A percentile compares a stretch with the other conserved stretches of the same genome.
phyloP scores from a whole-genome alignment of 1,140 invertebrate species.

The Danaus melanippus region DNA sequence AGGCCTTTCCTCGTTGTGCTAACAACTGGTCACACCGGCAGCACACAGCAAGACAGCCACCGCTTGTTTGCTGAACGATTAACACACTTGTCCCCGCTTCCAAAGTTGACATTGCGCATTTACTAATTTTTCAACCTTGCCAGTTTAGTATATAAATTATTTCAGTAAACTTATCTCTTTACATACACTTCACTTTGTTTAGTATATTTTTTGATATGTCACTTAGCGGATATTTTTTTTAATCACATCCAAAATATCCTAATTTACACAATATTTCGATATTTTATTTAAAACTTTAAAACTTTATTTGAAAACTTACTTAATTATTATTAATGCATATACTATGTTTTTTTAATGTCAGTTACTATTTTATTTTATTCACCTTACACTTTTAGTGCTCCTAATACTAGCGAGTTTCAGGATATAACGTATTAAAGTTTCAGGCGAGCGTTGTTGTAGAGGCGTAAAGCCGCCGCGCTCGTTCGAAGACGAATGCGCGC shows the following conservation, averaged over 20 bases:
- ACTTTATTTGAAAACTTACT: no score
- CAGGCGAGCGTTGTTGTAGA: conserved; percentile 20
- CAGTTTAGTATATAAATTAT: conserved; percentile 40
- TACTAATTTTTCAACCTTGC: conserved; percentile 55
- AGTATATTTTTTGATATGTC: no score
- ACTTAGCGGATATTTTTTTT: no score
- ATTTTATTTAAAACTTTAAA: no score
- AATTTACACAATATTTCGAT: no score
- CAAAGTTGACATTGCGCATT: conserved; percentile 64
- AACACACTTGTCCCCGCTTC: conserved; percentile 52
- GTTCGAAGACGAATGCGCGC: conserved; percentile 39
- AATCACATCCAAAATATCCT: no score
- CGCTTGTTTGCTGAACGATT: conserved; percentile 63
- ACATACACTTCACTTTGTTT: conserved; percentile 27
- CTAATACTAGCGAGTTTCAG: no score
- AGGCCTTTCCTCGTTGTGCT: conserved; percentile 41
- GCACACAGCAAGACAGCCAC: conserved; percentile 38
- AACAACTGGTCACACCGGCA: conserved; percentile 49
- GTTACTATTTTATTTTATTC: no score
- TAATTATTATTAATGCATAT: no score
- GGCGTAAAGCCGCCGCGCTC: conserved; percentile 36
- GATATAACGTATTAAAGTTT: conserved; percentile 34
- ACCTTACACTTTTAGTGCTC: no score
- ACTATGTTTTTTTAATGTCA: no score
- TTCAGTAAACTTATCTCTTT: conserved; percentile 42